These are phyloP conservation scores for Chrysoperla carnea DNA, from an alignment of 1,140 invertebrate species.

Conservation along the genomic window DNA sequence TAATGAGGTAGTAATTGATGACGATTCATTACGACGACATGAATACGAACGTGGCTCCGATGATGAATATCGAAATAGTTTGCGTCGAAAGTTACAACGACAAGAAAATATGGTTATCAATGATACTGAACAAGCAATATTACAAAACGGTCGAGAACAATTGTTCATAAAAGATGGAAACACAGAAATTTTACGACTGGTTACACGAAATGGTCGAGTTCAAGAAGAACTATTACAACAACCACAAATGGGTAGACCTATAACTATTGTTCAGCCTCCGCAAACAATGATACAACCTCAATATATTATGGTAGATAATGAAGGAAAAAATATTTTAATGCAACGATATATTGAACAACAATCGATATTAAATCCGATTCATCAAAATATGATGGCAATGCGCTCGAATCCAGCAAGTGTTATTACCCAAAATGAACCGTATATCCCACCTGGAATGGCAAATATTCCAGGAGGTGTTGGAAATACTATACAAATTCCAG, in stretches of 20 bases:
- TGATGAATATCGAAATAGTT: constrained; percentile 26
- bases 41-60: constrained; percentile 62
- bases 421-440: constrained; percentile 19
- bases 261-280: constrained; percentile 10
- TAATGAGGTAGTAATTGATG: constrained; percentile 28
- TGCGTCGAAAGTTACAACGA: constrained; percentile 16
- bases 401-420: constrained; percentile 29
- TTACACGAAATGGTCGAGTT: constrained; percentile 45
- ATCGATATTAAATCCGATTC: constrained; percentile 20
- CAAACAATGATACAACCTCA: constrained; percentile 30
- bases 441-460: constrained; percentile 19
- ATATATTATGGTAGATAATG: constrained; percentile 37
- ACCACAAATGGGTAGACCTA: constrained; percentile 19
- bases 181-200: constrained; percentile 60
- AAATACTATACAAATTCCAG: constrained; percentile 15
- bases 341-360: constrained; percentile 67
- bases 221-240: constrained; percentile 39
- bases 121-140: constrained; percentile 8
- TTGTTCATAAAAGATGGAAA: constrained; percentile 66
- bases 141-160: constrained; percentile 35
- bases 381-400: constrained; percentile 28
- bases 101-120: constrained; percentile 8
- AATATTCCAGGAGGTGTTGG: constrained; percentile 19
- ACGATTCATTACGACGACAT: constrained; percentile 51
- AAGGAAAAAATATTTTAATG: constrained; percentile 62